Base-by-base conservation (phyloP, 2,113 vertebrate species). In the Gallinago undulata region DNA sequence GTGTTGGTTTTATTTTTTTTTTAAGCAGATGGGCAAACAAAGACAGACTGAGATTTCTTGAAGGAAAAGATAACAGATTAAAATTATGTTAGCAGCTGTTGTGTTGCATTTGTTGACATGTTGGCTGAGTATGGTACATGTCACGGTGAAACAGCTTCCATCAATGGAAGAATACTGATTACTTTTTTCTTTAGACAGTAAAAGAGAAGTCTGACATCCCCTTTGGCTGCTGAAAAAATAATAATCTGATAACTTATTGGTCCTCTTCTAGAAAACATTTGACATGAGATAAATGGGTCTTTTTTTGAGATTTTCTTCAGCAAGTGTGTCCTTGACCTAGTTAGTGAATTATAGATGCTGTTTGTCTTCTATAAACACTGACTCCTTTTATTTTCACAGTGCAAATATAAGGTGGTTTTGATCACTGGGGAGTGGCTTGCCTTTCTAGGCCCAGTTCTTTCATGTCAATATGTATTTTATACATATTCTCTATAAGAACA, bases 31-130 rank as follows among this genome's bases (percentile, higher is more conserved):
- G 76, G 64, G 48, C 64, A 87, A 94, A 76, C 35, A 64, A 74
- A 89, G 51, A 43, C 53, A 77, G 57, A 35, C 11, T 88, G 70
- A 93, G 51, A 80, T 86, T 90, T 90, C 64, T 51, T 92, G 79
- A 77, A 90, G 79, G 60, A 72, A 90, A 82, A 89, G 23, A 63
- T 77, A 90, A 18, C 37, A 64, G 24, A 50, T 37, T 37, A 57
- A 70, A 93, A 92, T 86, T 64, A 35, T 30, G 35, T 77, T 63
- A 79, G 10, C 90, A 96, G 88, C 83, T 95, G 90, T 56, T 89
- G 30, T 77, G 63, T 86, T 92, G 56, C 19, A 13, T 88, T 95
- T 84, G 43, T 90, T 94, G 85, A 72, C 4, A 2, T 5, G 8
- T 51, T 80, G 60, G 23, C 59, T 64, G 73, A 63, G 30, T 77